Percentiles rank a stretch among this genome's conserved stretches.
phyloP scores from a whole-genome alignment of 1,140 invertebrate genomes.

The Ctenoplectra terminalis region DNA sequence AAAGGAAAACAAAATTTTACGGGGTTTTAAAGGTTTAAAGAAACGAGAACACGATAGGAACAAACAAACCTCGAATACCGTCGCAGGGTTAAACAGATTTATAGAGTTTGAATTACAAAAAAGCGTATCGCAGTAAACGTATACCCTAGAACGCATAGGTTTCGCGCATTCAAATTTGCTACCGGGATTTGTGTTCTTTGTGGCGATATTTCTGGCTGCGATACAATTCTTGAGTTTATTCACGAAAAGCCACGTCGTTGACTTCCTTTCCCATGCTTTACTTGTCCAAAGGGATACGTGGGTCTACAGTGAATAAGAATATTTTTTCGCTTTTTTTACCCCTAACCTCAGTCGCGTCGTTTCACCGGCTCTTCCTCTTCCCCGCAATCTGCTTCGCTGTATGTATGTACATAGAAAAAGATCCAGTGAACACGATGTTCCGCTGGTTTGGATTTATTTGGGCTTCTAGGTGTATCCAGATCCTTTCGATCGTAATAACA shows the following conservation, averaged over 20 bases:
- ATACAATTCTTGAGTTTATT: slow-evolving; percentile 52
- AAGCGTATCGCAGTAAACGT: not conserved
- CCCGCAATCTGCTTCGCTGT: not conserved
- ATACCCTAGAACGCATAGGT: not conserved
- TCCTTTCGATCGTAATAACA: slow-evolving; percentile 34
- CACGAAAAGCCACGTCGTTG: slow-evolving; percentile 36
- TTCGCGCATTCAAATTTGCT: slow-evolving; percentile 21
- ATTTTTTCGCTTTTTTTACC: slow-evolving; percentile 44
- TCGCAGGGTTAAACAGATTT: too few relatives aligned
- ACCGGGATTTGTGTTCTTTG: slow-evolving; percentile 11
- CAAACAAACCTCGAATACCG: too few relatives aligned
- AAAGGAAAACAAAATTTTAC: too few relatives aligned
- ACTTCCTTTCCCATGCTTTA: slow-evolving; percentile 26
- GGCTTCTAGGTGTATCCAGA: slow-evolving; percentile 32
- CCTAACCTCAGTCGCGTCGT: slow-evolving; percentile 21
- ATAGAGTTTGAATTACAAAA: not conserved
- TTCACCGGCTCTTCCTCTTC: not conserved
- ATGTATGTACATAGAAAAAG: slow-evolving; percentile 27
- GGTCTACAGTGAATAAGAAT: slow-evolving; percentile 47
- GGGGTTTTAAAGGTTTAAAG: too few relatives aligned
- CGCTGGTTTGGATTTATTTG: slow-evolving; percentile 41
- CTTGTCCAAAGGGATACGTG: slow-evolving; percentile 32
- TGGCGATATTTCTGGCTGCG: slow-evolving; percentile 33
- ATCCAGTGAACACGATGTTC: slow-evolving; percentile 37
- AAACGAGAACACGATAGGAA: too few relatives aligned